Evolutionary conservation across 2,797 vertebrate species (phyloP).

Genomic region (Gymnothorax javanicus): DNA sequence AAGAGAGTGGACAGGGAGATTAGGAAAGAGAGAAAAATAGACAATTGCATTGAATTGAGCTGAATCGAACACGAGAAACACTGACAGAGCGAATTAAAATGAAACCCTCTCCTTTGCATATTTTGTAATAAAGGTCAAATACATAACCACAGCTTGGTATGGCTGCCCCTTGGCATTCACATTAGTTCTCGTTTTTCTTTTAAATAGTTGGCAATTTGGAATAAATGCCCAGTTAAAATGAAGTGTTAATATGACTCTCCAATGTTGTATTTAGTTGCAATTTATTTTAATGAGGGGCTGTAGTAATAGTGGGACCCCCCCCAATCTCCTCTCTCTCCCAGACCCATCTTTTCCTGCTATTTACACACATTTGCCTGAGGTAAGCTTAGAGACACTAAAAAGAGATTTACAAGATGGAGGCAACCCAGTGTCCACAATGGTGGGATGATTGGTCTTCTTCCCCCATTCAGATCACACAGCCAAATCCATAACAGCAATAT

Average conservation of each 20-base stretch:
- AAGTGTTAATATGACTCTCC: slow-evolving; percentile 32
- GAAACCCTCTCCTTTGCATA: slow-evolving; percentile 21
- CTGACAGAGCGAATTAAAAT: slow-evolving; percentile 32
- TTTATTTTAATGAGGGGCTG: slow-evolving; percentile 30
- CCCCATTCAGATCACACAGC: background rate
- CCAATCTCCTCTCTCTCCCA: background rate
- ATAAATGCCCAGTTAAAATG: slow-evolving; percentile 36
- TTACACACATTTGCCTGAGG: background rate
- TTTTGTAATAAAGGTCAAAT: slow-evolving; percentile 46
- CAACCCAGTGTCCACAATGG: background rate
- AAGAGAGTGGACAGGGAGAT: background rate
- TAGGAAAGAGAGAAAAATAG: slow-evolving; percentile 54
- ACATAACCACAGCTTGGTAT: slow-evolving; percentile 3
- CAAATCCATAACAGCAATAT: background rate
- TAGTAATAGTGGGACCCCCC: slow-evolving; percentile 32
- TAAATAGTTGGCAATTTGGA: slow-evolving; percentile 15
- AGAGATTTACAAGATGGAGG: background rate
- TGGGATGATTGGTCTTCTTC: background rate
- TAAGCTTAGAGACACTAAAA: background rate
- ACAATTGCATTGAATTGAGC: slow-evolving; percentile 27
- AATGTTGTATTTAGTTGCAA: slow-evolving; percentile 37
- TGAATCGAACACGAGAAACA: too few relatives aligned
- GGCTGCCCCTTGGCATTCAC: slow-evolving; percentile 28
- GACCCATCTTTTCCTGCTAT: background rate
- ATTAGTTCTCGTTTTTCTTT: slow-evolving; percentile 23